Base-by-base conservation (phyloP, 2,113 vertebrate genomes). In the Corvus cornix region DNA sequence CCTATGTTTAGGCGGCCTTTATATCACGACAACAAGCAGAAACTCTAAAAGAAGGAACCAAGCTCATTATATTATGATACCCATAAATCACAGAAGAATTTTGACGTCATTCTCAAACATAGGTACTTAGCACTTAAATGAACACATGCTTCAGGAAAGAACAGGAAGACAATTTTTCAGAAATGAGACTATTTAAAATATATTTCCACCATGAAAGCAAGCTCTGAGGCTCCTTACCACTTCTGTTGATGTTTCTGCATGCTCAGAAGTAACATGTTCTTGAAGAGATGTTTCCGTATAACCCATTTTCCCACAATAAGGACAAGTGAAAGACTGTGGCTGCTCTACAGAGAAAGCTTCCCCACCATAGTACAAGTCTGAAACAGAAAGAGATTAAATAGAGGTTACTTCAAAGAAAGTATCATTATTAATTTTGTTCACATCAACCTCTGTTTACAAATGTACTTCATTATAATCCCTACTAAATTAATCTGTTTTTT, bases 321-420 rank as follows among this genome's bases (percentile, higher is more conserved):
- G 99, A 99, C 99, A 99, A 94, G 99, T 99, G 90, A 99, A 99
- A 13, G 99, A 99, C 97, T 99, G 99, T 78, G 99, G 99, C 94
- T 99, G 99, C 95, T 99, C 99, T 98, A 99, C 98, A 96, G 99
- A 99, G 97, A 99, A 99, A 72, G 99, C 99, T 98, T 99, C 99
- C 86, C 99, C 99, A 97, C 99, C 99, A 98, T 99, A 99, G 98
- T 99, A 99, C 98, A 99, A 98, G 98, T 99, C 99, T 99, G 98
- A 72, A 90, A 96, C 77, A 96, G 70, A 64, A 92, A 97, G 20
- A 24, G 8, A 79, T 75, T 43, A 81, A 88, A 68, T 0, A 28
- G 16, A 87, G 7, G 48, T 87, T 73, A 96, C 81, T 74, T 97
- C 59, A 83, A 90, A 81, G 33, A 55, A 75, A 75, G 31, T 39